A percentile compares a stretch with the other conserved stretches of the same genome.
Conservation (phyloP, 2,797 vertebrate genomes). For the Clarias pachynema region DNA sequence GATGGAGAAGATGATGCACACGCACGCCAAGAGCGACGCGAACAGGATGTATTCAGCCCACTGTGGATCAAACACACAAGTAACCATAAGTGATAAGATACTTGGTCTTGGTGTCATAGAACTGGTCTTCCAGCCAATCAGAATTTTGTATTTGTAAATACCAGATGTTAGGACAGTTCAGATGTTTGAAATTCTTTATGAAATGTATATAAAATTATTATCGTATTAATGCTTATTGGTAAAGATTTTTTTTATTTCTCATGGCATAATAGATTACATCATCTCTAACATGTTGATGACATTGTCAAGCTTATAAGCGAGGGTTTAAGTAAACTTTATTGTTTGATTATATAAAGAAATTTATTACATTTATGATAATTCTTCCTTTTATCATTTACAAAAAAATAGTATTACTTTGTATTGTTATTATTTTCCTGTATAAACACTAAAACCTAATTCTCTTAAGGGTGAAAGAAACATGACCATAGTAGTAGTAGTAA, state of each 20-base stretch:
- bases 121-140: background rate
- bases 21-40: conserved; percentile 80
- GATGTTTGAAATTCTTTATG: background rate
- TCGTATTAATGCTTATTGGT: background rate
- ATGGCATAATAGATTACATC: background rate
- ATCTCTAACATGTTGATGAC: background rate
- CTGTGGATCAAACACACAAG: conserved; percentile 64
- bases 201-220: background rate
- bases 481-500: background rate
- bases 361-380: background rate
- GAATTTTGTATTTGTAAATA: background rate
- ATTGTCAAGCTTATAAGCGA: background rate
- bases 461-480: background rate
- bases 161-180: background rate
- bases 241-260: background rate
- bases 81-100: background rate
- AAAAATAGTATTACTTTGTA: too few species aligned
- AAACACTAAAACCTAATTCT: background rate
- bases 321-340: background rate
- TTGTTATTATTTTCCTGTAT: background rate
- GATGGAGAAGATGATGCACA: conserved; percentile 85
- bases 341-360: background rate
- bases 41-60: conserved; percentile 95
- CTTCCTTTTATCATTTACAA: background rate
- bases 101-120: background rate